phyloP scores from a whole-genome alignment of 2,113 vertebrate species.

The Petrocephalus microphthalmus region DNA sequence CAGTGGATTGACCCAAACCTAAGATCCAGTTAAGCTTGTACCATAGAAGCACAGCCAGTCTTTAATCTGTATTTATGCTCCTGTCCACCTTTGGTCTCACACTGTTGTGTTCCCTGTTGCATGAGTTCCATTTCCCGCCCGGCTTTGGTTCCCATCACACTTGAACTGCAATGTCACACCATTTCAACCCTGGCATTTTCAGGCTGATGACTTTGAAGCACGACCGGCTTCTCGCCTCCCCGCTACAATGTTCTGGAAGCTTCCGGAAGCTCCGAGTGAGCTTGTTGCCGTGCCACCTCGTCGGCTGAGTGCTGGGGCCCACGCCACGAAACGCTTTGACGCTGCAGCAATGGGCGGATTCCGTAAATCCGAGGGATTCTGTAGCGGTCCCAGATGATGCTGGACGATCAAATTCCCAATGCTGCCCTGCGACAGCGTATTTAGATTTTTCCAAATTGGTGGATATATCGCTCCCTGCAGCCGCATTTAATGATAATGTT shows the following conservation, averaged over 20 bases:
- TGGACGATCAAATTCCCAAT: conserved; percentile 1
- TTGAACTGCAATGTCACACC: neutral
- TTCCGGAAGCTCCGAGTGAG: conserved; percentile 40
- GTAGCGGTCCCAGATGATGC: neutral
- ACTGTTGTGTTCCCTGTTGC: neutral
- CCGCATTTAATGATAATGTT: conserved; percentile 46
- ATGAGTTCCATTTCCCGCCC: neutral
- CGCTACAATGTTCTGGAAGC: conserved; percentile 46
- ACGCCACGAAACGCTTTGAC: conserved; percentile 79
- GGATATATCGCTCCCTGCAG: conserved; percentile 30
- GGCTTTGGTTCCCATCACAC: neutral
- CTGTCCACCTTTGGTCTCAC: neutral
- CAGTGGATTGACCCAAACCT: neutral
- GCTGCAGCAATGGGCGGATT: conserved; percentile 73
- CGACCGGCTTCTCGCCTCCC: conserved; percentile 59
- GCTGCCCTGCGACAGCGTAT: neutral
- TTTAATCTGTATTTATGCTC: neutral
- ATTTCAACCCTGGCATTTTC: conserved; percentile 39
- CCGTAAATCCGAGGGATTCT: conserved; percentile 40
- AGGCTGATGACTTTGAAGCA: conserved; percentile 51
- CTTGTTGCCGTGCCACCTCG: neutral
- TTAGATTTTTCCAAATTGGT: conserved; percentile 22
- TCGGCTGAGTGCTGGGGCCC: conserved; percentile 61
- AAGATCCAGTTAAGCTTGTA: neutral
- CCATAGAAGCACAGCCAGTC: neutral